These are phyloP conservation scores for Sericinus montela DNA, from an alignment of 2,888 invertebrate species.

Conservation along the genomic window DNA sequence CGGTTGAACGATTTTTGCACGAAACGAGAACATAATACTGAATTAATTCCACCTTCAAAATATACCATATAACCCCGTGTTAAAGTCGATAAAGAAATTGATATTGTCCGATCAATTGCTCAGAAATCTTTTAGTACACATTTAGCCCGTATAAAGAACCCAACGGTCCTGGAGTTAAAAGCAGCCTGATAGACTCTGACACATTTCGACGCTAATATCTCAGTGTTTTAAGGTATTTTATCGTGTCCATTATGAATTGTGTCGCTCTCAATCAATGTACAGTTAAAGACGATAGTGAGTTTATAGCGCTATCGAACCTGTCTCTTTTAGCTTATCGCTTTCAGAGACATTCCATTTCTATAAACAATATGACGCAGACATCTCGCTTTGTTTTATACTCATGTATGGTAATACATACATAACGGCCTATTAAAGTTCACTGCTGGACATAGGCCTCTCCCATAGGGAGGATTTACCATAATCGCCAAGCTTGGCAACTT, in stretches of 20 bases:
- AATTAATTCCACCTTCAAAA: neutral
- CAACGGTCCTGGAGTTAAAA: conserved; percentile 20
- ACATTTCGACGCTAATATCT: conserved; percentile 39
- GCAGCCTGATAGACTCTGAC: conserved; percentile 39
- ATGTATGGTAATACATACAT: no score
- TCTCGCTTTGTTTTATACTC: no score
- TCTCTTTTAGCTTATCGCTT: neutral
- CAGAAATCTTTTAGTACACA: conserved; percentile 12
- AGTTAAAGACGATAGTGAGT: conserved; percentile 18
- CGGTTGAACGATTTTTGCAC: no score
- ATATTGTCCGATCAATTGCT: conserved; percentile 16
- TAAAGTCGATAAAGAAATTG: conserved; percentile 13
- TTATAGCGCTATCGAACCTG: conserved; percentile 8
- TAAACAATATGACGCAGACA: no score
- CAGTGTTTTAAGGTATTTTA: conserved; percentile 35
- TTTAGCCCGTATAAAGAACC: conserved; percentile 6
- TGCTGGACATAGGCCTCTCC: no score
- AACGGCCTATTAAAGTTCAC: no score
- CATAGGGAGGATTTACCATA: no score
- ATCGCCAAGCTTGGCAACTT: no score
- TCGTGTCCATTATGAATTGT: conserved; percentile 27
- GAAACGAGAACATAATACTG: neutral
- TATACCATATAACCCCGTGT: conserved; percentile 1
- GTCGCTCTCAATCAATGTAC: conserved; percentile 19
- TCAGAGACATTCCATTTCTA: no score